Percentiles rank a stretch among this genome's conserved stretches.
Conservation (phyloP, 2,888 invertebrate species). For the Rotaria sp. region DNA sequence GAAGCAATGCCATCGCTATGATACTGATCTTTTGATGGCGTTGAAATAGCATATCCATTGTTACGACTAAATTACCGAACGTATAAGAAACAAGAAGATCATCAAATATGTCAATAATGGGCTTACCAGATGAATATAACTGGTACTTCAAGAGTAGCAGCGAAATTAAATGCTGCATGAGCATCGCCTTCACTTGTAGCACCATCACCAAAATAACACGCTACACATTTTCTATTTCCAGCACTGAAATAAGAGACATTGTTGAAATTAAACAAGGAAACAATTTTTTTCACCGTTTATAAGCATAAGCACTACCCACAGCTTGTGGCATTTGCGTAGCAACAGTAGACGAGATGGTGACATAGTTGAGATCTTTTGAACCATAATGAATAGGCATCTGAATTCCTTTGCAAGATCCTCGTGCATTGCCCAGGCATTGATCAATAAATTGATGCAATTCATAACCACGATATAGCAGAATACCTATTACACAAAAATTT, state of each 20-base stretch:
- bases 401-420: slow-evolving; percentile 76
- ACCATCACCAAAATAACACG: slow-evolving; percentile 64
- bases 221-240: slow-evolving; percentile 62
- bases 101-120: neutral
- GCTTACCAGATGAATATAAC: slow-evolving; percentile 82
- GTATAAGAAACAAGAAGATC: too few species aligned
- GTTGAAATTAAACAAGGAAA: neutral
- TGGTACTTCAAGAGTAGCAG: slow-evolving; percentile 86
- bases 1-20: slow-evolving; percentile 86
- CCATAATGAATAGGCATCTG: slow-evolving; percentile 99
- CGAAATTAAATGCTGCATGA: slow-evolving; percentile 95
- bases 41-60: slow-evolving; percentile 97
- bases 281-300: neutral
- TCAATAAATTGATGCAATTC: slow-evolving; percentile 76
- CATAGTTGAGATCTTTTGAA: slow-evolving; percentile 71
- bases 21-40: slow-evolving; percentile 84
- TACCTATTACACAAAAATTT: slow-evolving; percentile 58
- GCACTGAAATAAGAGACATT: slow-evolving; percentile 84
- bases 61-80: slow-evolving; percentile 65
- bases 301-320: slow-evolving; percentile 49
- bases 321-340: slow-evolving; percentile 92
- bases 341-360: slow-evolving; percentile 89
- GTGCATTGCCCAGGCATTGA: slow-evolving; percentile 87
- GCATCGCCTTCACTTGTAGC: slow-evolving; percentile 97
- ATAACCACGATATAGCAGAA: slow-evolving; percentile 83